Base-by-base conservation (phyloP, 2,888 invertebrate species). In the Pimpla rufipes region DNA sequence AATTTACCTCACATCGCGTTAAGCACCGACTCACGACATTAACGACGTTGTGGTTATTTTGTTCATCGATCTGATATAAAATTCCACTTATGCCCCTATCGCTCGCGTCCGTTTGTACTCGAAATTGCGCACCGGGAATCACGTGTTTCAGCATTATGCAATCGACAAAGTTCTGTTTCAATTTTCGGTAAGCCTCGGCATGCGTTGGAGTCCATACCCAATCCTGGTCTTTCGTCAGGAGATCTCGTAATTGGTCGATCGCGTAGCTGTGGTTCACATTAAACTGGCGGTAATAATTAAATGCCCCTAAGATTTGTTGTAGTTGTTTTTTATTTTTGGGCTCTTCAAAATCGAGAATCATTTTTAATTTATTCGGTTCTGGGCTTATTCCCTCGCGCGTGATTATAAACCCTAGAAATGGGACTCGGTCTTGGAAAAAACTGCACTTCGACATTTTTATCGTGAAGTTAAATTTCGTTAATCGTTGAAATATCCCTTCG, bases 361-460 rank as follows among this genome's bases (percentile, higher is more conserved):
- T 80, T 10, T 81, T 37, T 0, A 87, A n/a, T 67, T 88, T 82
- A 35, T 84, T 79, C 23, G 80, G 78, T 45, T 85, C 71, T 16
- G 76, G 10, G 11, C 10, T 13, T 57, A 85, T 78, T 0, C 81
- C 85, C 0, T 52, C 0, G 0, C 4, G 1, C 0, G 70, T 16
- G 0, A 81, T n/a, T 5, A 79, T 6, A 10, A 81, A 64, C 3
- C 83, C 79, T 1, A 84, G 21, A 59, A 83, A 85, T 0, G 66
- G 37, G 3, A 85, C 80, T 2, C 29, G 37, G 0, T 79, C 29
- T 7, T 59, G 23, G 16, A 87, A 79, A 83, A 90, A 89, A n/a
- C 37, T 0, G 0, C 87, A 85, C 83, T 90, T 90, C 6, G 84
- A 77, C 4, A 89, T 71, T 74, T 88, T 89, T 0, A 89, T 40